phyloP scores from a whole-genome alignment of 2,888 invertebrate species.

The Sarcophaga caerulescens region DNA sequence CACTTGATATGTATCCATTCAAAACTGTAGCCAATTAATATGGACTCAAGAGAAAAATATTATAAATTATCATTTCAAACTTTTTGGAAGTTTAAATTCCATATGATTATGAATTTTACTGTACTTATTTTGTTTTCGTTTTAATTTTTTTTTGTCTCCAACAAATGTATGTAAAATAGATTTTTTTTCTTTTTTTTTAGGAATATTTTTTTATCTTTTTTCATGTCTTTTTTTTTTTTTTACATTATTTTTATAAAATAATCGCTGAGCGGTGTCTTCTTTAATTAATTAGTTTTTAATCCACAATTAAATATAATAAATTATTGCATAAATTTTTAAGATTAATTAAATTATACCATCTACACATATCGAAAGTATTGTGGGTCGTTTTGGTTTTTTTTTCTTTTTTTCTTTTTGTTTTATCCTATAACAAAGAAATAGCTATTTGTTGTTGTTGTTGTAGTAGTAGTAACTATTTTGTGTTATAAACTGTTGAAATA shows the following conservation, averaged over 20 bases:
- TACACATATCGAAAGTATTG: slow-evolving; percentile 41
- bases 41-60: neutral
- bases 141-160: slow-evolving; percentile 27
- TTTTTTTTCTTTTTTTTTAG: slow-evolving; percentile 15
- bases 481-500: slow-evolving; percentile 32
- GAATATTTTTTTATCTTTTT: slow-evolving; percentile 6
- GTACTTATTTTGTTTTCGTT: no score
- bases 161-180: slow-evolving; percentile 46
- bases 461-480: neutral
- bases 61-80: no score
- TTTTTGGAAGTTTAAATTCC: no score
- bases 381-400: slow-evolving; percentile 8
- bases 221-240: neutral
- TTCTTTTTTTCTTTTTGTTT: neutral
- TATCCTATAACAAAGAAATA: slow-evolving; percentile 2
- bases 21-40: neutral
- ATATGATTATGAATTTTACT: no score
- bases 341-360: slow-evolving; percentile 2
- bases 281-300: neutral
- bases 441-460: neutral
- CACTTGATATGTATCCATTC: neutral
- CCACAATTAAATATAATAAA: neutral
- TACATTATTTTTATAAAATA: slow-evolving; percentile 24
- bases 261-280: slow-evolving; percentile 21
- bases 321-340: neutral